Evolutionary conservation across 2,797 vertebrate species (phyloP).

Genomic region (Mallotus villosus): DNA sequence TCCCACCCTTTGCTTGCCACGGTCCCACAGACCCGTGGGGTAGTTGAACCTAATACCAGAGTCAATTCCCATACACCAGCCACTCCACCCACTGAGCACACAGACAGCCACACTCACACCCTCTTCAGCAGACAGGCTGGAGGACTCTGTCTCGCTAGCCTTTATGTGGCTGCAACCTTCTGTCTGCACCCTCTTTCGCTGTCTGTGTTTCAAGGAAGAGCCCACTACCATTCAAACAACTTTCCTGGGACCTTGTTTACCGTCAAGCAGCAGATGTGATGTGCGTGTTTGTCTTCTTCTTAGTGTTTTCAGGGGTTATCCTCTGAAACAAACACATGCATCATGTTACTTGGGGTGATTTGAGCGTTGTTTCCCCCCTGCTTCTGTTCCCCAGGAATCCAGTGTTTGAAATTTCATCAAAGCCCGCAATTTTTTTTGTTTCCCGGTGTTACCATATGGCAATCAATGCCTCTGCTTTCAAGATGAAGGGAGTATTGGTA

Average conservation of each 20-base stretch:
- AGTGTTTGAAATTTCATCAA: conserved; percentile 55
- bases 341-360: conserved; percentile 51
- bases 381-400: conserved; percentile 57
- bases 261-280: too few species aligned
- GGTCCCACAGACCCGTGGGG: conserved; percentile 9
- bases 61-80: conserved; percentile 65
- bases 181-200: conserved; percentile 60
- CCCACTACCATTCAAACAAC: too few species aligned
- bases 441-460: conserved; percentile 51
- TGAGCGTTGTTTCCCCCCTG: conserved; percentile 48
- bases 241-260: too few species aligned
- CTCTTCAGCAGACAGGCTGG: conserved; percentile 73
- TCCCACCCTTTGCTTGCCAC: conserved; percentile 3
- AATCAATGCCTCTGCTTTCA: conserved; percentile 45
- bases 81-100: conserved; percentile 10
- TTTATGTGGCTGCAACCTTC: conserved; percentile 60
- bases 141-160: conserved; percentile 69
- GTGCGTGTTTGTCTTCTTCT: conserved; percentile 50
- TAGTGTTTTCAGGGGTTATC: conserved; percentile 56
- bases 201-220: conserved; percentile 55
- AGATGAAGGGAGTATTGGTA: conserved; percentile 40
- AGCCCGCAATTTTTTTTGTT: conserved; percentile 55
- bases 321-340: conserved; percentile 63
- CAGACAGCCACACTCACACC: conserved; percentile 68
- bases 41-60: conserved; percentile 60